Conservation (phyloP, 2,888 invertebrate species). For the Lottia scabra region DNA sequence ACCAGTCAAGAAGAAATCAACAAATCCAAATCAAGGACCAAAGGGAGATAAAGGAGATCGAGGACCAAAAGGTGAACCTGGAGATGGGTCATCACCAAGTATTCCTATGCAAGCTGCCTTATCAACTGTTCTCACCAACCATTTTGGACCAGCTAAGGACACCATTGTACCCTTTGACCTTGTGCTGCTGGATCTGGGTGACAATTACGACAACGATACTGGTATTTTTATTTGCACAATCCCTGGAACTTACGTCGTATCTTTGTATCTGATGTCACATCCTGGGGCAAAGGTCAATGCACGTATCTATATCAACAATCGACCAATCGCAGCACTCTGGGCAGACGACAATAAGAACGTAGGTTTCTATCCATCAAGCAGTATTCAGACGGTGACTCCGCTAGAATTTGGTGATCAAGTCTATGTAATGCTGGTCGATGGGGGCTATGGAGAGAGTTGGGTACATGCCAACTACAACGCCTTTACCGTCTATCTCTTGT, state of each 20-base stretch:
- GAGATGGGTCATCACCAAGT: neutral
- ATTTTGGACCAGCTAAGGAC: slow-evolving; percentile 43
- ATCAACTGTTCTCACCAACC: slow-evolving; percentile 38
- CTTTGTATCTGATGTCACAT: slow-evolving; percentile 44
- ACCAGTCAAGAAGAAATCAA: too few species aligned
- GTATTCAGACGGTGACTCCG: slow-evolving; percentile 40
- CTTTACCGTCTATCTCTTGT: slow-evolving; percentile 40
- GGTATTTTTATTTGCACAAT: slow-evolving; percentile 44
- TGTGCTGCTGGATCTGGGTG: slow-evolving; percentile 36
- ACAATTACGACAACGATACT: slow-evolving; percentile 44
- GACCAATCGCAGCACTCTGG: slow-evolving; percentile 46
- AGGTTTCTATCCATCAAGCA: slow-evolving; percentile 45
- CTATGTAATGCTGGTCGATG: slow-evolving; percentile 43
- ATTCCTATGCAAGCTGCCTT: slow-evolving; percentile 34
- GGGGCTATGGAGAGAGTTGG: slow-evolving; percentile 47
- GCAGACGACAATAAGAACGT: slow-evolving; percentile 42
- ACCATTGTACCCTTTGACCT: slow-evolving; percentile 43
- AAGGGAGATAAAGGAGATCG: slow-evolving; percentile 15
- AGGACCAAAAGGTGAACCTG: slow-evolving; percentile 15
- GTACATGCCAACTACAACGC: slow-evolving; percentile 47
- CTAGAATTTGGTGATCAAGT: slow-evolving; percentile 46
- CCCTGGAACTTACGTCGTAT: slow-evolving; percentile 43
- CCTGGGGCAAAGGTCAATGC: slow-evolving; percentile 46
- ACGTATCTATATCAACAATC: slow-evolving; percentile 38
- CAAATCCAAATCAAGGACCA: slow-evolving; percentile 11